These are phyloP conservation scores for Chloroceryle inda DNA, from an alignment of 2,797 vertebrate genomes.

Conservation along the genomic window DNA sequence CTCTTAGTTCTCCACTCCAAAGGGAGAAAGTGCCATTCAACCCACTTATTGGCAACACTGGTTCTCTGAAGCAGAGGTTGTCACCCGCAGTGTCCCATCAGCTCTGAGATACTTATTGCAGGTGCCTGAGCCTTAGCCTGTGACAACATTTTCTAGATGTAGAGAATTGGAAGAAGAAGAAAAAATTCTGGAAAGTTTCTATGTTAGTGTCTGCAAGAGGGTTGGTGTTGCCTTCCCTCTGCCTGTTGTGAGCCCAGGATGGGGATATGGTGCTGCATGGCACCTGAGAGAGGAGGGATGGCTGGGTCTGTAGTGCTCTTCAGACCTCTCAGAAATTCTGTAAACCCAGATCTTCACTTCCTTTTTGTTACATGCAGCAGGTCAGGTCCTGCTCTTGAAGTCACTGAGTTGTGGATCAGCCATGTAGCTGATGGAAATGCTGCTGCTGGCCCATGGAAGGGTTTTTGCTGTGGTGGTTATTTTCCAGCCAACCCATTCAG, in stretches of 20 bases:
- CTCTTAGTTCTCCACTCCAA: background rate
- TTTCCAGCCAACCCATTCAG: background rate
- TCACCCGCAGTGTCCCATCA: accelerated
- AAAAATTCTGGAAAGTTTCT: background rate
- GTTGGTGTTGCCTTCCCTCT: background rate
- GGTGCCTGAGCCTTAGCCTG: background rate
- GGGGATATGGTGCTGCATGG: background rate
- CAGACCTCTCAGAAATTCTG: background rate
- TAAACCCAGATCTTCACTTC: background rate
- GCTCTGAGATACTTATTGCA: background rate
- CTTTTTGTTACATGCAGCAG: background rate
- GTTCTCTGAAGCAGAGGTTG: background rate
- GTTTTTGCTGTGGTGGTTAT: background rate
- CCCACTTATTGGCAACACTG: background rate
- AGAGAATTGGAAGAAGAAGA: background rate
- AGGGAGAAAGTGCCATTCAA: background rate
- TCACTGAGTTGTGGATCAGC: background rate
- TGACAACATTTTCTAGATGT: background rate
- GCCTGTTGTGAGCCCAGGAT: background rate
- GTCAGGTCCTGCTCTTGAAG: background rate
- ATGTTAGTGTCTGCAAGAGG: background rate
- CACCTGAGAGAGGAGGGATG: accelerated
- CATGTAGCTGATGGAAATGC: background rate
- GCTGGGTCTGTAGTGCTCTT: background rate
- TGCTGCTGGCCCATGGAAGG: background rate